Conservation (phyloP, 2,888 invertebrate species). For the Taphrorychus bicolor region DNA sequence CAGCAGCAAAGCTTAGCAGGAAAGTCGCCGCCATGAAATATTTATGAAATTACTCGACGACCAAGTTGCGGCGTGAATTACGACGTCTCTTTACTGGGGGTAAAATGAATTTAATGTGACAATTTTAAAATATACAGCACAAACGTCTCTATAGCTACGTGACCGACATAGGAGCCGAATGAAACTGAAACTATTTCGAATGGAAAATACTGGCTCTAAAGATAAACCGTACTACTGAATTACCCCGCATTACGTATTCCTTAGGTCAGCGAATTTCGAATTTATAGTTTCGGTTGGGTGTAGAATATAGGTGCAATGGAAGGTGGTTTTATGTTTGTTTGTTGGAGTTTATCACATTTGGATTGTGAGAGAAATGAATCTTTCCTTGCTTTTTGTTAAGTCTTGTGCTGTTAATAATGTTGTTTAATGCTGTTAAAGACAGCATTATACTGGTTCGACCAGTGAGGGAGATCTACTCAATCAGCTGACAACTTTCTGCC, state of each 20-base stretch:
- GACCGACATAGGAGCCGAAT: constrained; percentile 16
- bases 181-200: constrained; percentile 12
- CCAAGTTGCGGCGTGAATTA: constrained; percentile 35
- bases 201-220: constrained; percentile 8
- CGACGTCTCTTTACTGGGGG: constrained; percentile 23
- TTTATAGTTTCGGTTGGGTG: background rate
- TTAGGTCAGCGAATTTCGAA: constrained; percentile 7
- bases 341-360: background rate
- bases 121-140: constrained; percentile 37
- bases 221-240: constrained; percentile 7
- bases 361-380: too few species aligned
- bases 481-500: too few species aligned
- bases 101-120: constrained; percentile 38
- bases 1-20: constrained; percentile 14
- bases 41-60: constrained; percentile 37
- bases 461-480: too few species aligned
- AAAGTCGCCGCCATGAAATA: constrained; percentile 35
- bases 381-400: too few species aligned
- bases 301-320: background rate
- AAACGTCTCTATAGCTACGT: constrained; percentile 33
- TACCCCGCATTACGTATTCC: constrained; percentile 8
- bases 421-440: too few species aligned
- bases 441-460: too few species aligned
- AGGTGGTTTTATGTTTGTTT: background rate
- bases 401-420: too few species aligned